Evolutionary conservation across 2,113 vertebrate species (phyloP).

Genomic region (Terrapene triunguis): DNA sequence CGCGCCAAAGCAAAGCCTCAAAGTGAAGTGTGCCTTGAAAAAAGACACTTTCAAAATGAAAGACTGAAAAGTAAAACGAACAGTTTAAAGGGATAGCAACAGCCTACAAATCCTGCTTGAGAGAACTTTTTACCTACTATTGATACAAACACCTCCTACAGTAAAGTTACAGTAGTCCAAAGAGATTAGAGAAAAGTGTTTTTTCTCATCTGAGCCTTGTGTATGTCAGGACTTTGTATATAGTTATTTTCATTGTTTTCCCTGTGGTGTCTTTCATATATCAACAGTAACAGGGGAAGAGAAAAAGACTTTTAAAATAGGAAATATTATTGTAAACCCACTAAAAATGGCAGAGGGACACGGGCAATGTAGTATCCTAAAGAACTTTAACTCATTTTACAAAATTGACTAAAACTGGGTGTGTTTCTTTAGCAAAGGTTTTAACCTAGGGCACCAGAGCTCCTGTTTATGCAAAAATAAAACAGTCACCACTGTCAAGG

Average conservation of each 20-base stretch:
- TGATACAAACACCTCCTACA: background rate
- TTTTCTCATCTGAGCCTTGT: background rate
- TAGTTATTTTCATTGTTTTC: constrained; percentile 69
- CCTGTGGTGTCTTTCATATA: constrained; percentile 13
- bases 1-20: background rate
- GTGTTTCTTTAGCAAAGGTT: constrained; percentile 49
- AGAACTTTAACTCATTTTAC: constrained; percentile 55
- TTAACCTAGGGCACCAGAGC: constrained; percentile 34
- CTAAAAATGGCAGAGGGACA: constrained; percentile 60
- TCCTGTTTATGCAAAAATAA: constrained; percentile 30
- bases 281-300: constrained; percentile 20
- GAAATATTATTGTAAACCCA: constrained; percentile 67
- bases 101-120: constrained; percentile 22
- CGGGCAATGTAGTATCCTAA: constrained; percentile 47
- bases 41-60: background rate
- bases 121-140: constrained; percentile 19
- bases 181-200: background rate
- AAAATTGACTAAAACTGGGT: constrained; percentile 45
- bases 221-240: constrained; percentile 34
- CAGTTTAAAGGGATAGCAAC: constrained; percentile 40
- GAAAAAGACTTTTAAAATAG: constrained; percentile 62
- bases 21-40: background rate
- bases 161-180: background rate
- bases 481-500: background rate
- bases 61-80: constrained; percentile 18